Base-by-base conservation (phyloP, 2,113 vertebrate genomes). In the Morone chrysops region DNA sequence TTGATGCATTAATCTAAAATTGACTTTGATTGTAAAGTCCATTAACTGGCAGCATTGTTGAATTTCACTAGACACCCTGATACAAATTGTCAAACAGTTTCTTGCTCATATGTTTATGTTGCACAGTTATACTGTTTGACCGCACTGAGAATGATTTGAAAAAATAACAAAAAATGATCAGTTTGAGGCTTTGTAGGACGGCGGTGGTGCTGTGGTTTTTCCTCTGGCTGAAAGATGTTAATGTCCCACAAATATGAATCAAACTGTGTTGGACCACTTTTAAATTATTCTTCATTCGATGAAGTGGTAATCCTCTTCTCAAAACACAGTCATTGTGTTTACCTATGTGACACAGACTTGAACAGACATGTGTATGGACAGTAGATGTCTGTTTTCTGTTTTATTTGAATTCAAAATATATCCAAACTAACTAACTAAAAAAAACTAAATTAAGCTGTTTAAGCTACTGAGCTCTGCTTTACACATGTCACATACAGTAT, bases 61-160 rank as follows among this genome's bases (percentile, higher is more conserved):
- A 48, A 60, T 82, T 84, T 84, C 22, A 62, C 57, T 6, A 31
- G 59, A 79, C 72, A 65, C 38, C 40, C 25, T 43, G 36, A 61
- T 51, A 0, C 6, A 68, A 57, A 51, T 51, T 81, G 73, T 83
- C 43, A 74, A 25, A 71, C 18, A 63, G 12, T 62, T 54, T 78
- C 17, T 67, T 25, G 10, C 60, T 59, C 68, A 0, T n/a, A 18
- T 72, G 16, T 54, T 83, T 76, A 53, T 78, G 65, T 75, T 66
- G 18, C 40, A 40, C 45, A 56, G 38, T 79, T 51, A 36, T 14
- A 57, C 66, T 31, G 43, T 59, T 25, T 47, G 73, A 73, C 31
- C 60, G 9, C 73, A 74, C 25, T 61, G 57, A 67, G 17, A 51
- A 45, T 45, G 20, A 65, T 76, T 70, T 83, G 31, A 45, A 79